These are phyloP conservation scores for Pluvianellus socialis DNA, from an alignment of 2,113 vertebrate species.

Conservation along the genomic window DNA sequence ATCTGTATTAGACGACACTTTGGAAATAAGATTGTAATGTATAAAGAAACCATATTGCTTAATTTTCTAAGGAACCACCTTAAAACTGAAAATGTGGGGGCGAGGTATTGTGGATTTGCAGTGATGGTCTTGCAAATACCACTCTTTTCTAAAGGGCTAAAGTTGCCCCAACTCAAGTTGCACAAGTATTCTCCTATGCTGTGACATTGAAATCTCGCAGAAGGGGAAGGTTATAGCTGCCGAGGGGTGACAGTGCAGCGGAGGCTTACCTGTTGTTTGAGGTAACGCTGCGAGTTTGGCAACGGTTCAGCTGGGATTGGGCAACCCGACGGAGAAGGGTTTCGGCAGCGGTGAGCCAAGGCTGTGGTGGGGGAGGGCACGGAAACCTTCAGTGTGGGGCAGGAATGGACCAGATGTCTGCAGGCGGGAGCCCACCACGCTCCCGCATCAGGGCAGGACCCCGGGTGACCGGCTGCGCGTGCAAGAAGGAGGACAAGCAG, in stretches of 20 bases:
- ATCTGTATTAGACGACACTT: background rate
- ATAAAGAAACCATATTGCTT: background rate
- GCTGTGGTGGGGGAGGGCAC: accelerated
- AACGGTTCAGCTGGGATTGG: background rate
- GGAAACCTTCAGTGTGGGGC: background rate
- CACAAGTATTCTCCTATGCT: background rate
- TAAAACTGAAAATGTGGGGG: background rate
- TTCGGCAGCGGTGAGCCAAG: accelerated
- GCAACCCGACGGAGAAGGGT: accelerated
- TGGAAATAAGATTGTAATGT: background rate
- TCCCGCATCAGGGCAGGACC: background rate
- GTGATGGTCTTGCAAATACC: background rate
- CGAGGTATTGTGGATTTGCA: background rate
- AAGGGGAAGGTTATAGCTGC: background rate
- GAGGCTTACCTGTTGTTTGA: background rate
- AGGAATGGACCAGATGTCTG: accelerated
- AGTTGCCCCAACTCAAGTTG: background rate
- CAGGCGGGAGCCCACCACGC: background rate
- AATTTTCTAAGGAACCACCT: background rate
- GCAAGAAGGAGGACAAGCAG: background rate
- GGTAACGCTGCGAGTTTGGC: background rate
- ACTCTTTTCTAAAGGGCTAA: background rate
- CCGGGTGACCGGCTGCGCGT: accelerated
- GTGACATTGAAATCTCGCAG: background rate
- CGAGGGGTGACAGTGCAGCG: background rate